phyloP scores from a whole-genome alignment of 2,113 vertebrate species.

The Perccottus glenii region DNA sequence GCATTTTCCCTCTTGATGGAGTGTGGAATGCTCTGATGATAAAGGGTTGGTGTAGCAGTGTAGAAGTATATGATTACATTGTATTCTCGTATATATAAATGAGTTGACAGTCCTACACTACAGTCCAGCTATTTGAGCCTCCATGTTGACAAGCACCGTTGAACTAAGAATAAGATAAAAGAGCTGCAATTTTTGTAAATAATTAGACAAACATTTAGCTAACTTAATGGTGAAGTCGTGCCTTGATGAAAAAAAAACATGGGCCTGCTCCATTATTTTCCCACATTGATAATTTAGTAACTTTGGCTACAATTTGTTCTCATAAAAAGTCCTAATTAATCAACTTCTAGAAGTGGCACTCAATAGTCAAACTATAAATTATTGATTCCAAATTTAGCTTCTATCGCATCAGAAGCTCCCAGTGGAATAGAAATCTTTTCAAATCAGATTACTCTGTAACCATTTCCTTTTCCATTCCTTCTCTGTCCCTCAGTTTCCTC shows the following conservation, averaged over 20 bases:
- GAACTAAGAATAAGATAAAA: no score
- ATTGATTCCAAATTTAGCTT: conserved; percentile 2
- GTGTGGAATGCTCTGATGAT: conserved; percentile 28
- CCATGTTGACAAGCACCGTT: no score
- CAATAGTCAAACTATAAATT: conserved; percentile 6
- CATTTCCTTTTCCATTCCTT: conserved; percentile 11
- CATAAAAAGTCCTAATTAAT: conserved; percentile 13
- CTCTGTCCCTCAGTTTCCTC: conserved; percentile 29
- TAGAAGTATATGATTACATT: no score
- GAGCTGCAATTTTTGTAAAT: no score
- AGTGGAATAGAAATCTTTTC: conserved; percentile 1
- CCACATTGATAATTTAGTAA: neutral
- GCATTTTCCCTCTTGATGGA: conserved; percentile 36
- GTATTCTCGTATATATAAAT: no score
- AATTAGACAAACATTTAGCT: no score
- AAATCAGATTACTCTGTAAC: conserved; percentile 21
- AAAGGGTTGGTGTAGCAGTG: conserved; percentile 27
- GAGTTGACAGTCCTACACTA: no score
- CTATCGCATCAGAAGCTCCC: neutral
- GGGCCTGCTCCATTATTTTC: neutral
- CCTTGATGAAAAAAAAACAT: neutral
- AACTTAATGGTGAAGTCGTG: neutral
- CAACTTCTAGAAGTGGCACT: conserved; percentile 4
- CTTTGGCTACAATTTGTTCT: neutral
- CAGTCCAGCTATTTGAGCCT: no score